A percentile compares a stretch with the other conserved stretches of the same genome.
phyloP scores from a whole-genome alignment of 2,113 vertebrate species.

The Paraplagusia blochii region DNA sequence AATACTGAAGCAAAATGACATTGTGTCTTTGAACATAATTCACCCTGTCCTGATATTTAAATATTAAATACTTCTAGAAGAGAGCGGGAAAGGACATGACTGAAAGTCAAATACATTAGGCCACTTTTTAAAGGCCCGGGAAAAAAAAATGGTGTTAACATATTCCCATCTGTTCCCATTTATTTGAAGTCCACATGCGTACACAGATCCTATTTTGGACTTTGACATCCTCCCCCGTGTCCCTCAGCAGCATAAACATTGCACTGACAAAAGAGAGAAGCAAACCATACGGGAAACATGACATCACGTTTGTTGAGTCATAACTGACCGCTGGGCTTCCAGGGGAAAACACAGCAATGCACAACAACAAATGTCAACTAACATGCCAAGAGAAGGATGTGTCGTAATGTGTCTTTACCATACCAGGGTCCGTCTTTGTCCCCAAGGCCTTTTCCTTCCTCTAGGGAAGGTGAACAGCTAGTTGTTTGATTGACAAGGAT shows the following conservation, averaged over 20 bases:
- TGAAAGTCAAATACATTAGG: neutral
- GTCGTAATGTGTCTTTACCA: conserved; percentile 63
- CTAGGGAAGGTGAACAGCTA: conserved; percentile 55
- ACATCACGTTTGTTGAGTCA: conserved; percentile 70
- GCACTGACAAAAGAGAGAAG: conserved; percentile 53
- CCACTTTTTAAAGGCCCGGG: too few species aligned
- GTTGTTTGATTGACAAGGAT: conserved; percentile 65
- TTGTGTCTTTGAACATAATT: conserved; percentile 2
- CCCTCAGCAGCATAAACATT: conserved; percentile 29
- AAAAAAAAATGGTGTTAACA: too few species aligned
- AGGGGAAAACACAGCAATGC: conserved; percentile 66
- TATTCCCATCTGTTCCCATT: too few species aligned
- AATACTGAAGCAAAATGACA: conserved; percentile 8
- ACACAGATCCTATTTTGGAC: conserved; percentile 12
- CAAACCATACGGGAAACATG: conserved; percentile 74
- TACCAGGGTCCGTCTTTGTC: conserved; percentile 63
- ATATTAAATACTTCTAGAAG: too few species aligned
- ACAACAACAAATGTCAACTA: conserved; percentile 68
- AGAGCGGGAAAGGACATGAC: neutral
- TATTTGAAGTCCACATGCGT: too few species aligned
- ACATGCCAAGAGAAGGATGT: conserved; percentile 45
- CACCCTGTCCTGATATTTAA: neutral
- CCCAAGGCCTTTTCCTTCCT: conserved; percentile 61
- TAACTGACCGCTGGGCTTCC: conserved; percentile 59
- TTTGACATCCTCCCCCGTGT: conserved; percentile 26